Percentiles rank a stretch among this genome's conserved stretches.
Evolutionary conservation across 2,888 invertebrate species (phyloP).

Genomic region (Sylvicola fuscatus): DNA sequence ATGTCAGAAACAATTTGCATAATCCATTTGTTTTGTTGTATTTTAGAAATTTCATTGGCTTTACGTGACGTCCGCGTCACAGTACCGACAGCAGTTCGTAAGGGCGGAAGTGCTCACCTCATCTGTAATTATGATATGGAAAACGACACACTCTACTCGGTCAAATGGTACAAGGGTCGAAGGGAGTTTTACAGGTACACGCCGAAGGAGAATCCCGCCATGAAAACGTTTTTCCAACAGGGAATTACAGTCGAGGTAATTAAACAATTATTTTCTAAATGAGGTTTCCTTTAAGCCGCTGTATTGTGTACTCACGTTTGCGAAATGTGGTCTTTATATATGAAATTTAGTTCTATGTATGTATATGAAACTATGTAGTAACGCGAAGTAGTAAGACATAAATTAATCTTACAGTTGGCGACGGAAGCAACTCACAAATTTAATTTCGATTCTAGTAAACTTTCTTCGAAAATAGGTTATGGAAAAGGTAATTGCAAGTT

Average conservation of each 20-base stretch:
- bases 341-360: too few species aligned
- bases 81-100: constrained; percentile 42
- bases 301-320: too few species aligned
- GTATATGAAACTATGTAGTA: too few species aligned
- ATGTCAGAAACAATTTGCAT: neutral
- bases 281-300: too few species aligned
- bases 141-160: constrained; percentile 53
- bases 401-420: too few species aligned
- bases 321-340: too few species aligned
- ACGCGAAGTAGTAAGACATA: too few species aligned
- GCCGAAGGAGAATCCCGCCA: constrained; percentile 47
- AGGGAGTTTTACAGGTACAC: constrained; percentile 68
- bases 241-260: constrained; percentile 61
- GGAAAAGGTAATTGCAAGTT: too few species aligned
- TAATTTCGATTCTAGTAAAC: too few species aligned
- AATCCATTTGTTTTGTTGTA: neutral
- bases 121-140: constrained; percentile 60
- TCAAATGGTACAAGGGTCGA: constrained; percentile 69
- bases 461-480: too few species aligned
- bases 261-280: neutral
- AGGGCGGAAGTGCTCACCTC: constrained; percentile 39
- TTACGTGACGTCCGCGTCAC: constrained; percentile 41
- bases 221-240: constrained; percentile 46
- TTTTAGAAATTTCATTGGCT: constrained; percentile 7
- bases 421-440: too few species aligned